Evolutionary conservation across 2,888 invertebrate genomes (phyloP).

Genomic region (Prosapia bicincta): DNA sequence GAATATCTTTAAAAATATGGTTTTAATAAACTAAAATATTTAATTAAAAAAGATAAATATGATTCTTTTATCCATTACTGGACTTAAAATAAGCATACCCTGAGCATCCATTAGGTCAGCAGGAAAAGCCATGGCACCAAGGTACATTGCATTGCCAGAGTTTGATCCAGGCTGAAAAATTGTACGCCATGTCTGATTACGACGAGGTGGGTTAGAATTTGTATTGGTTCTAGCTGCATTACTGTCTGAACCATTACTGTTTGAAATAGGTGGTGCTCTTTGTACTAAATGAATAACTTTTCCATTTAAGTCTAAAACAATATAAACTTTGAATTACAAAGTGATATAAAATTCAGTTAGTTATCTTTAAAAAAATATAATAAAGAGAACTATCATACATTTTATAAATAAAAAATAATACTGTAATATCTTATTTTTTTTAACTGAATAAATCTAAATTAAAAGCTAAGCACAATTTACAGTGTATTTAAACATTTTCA

Average conservation of each 20-base stretch:
- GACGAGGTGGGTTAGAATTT: constrained; percentile 28
- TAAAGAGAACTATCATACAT: too few species aligned
- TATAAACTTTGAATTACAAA: too few species aligned
- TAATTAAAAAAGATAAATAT: neutral
- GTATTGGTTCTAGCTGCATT: constrained; percentile 25
- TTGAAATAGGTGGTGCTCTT: constrained; percentile 66
- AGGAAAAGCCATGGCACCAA: constrained; percentile 58
- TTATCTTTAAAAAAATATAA: too few species aligned
- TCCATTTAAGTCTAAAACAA: constrained; percentile 71
- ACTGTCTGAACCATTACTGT: constrained; percentile 30
- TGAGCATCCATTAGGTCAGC: constrained; percentile 44
- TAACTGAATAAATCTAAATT: too few species aligned
- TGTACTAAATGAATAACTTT: constrained; percentile 93
- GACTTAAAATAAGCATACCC: constrained; percentile 35
- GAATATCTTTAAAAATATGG: too few species aligned
- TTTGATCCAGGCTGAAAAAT: constrained; percentile 29
- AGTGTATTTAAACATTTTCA: too few species aligned
- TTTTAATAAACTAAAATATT: too few species aligned
- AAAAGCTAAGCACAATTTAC: too few species aligned
- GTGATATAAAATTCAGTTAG: too few species aligned
- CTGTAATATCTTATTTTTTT: too few species aligned
- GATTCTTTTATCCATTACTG: too few species aligned
- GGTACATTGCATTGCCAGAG: constrained; percentile 53
- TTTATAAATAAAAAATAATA: too few species aligned
- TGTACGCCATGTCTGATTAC: constrained; percentile 7